Conservation (phyloP, 2,888 invertebrate species). For the Thecocarcelia acutangulata region DNA sequence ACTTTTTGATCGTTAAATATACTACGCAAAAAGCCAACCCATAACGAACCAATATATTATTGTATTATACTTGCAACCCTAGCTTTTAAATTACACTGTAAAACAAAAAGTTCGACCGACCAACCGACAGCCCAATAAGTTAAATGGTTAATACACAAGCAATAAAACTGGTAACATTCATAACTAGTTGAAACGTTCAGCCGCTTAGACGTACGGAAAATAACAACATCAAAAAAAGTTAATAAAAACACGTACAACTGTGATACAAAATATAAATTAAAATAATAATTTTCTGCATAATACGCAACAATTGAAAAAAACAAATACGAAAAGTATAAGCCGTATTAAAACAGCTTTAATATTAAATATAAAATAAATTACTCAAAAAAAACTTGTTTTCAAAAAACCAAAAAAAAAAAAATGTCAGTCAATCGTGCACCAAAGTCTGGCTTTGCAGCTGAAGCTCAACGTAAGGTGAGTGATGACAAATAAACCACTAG, state of each 20-base stretch:
- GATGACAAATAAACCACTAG: slow-evolving; percentile 55
- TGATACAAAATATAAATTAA: slow-evolving; percentile 59
- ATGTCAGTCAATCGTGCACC: slow-evolving; percentile 82
- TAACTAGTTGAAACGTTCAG: slow-evolving; percentile 63
- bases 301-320: slow-evolving; percentile 55
- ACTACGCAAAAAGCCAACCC: slow-evolving; percentile 29
- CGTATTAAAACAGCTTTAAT: slow-evolving; percentile 41
- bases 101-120: slow-evolving; percentile 26
- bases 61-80: slow-evolving; percentile 42
- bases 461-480: slow-evolving; percentile 96
- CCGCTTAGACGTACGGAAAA: slow-evolving; percentile 54
- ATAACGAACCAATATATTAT: slow-evolving; percentile 5
- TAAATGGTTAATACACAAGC: slow-evolving; percentile 48
- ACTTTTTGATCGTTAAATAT: slow-evolving; percentile 4
- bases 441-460: slow-evolving; percentile 93
- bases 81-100: slow-evolving; percentile 54
- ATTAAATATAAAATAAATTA: slow-evolving; percentile 41
- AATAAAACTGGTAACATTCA: slow-evolving; percentile 62
- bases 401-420: slow-evolving; percentile 71
- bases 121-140: slow-evolving; percentile 26
- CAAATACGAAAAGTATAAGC: slow-evolving; percentile 35
- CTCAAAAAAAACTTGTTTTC: slow-evolving; percentile 74
- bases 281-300: slow-evolving; percentile 61
- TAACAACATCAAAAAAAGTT: neutral
- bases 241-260: slow-evolving; percentile 58